Evolutionary conservation across 2,888 invertebrate species (phyloP), one percentile per base, ranked within the genome.

Genomic region (Hydraecia micacea): DNA sequence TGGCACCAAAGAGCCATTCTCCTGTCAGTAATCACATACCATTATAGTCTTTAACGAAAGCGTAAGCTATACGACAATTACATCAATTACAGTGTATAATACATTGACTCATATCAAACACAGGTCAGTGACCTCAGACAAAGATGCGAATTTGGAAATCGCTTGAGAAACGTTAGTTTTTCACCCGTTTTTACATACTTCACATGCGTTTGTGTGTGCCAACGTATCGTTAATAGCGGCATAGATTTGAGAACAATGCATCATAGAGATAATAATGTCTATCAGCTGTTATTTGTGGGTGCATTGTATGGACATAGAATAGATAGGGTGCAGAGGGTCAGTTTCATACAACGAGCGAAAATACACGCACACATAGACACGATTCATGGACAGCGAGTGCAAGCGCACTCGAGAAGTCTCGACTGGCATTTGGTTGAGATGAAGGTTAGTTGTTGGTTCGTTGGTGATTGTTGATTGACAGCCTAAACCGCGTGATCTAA

Each of bases 221-320:
- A 90, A 88, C 83, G 80, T 89, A 90, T 84, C 89, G 86, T 87
- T 92, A 90, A 91, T 91, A 87, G 90, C 79, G 86, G 84, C 88
- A 90, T 87, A 89, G 89, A 87, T 92, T 92, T 88, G 77, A 83
- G 88, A 89, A 91, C 91, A 91, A 91, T 91, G 89, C 86, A 78
- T 71, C 80, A 62, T 73, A 62, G 75, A 85, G 85, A 87, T 87
- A 80, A 80, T 76, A 80, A 68, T 80, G 79, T 83, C 77, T 85
- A 84, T 85, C 87, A 73, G 86, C 67, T 71, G 73, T n/a, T 86
- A 75, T 74, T 79, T 81, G 81, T 79, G 28, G 73, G 67, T 87
- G 80, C 77, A 82, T 80, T 77, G 80, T 83, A 81, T 62, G 76
- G 39, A 49, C 5, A 42, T 2, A 49, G 25, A 39, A 13, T 69